Evolutionary conservation across 2,888 invertebrate species (phyloP).

Genomic region (Proisotoma minuta): DNA sequence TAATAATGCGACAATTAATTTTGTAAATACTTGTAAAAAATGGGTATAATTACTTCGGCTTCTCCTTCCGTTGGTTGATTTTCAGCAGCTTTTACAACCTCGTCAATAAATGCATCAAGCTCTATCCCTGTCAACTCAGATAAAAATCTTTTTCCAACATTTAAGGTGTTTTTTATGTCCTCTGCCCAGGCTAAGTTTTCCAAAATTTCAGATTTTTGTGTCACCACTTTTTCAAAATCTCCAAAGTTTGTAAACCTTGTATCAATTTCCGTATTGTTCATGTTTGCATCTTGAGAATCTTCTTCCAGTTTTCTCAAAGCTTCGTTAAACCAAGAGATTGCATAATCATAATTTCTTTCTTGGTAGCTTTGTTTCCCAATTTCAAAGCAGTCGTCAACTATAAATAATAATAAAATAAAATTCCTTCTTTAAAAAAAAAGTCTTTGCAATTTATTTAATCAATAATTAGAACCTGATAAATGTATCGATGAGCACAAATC

Average conservation of each 20-base stretch:
- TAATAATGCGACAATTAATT: neutral
- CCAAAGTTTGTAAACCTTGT: neutral
- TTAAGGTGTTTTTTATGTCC: constrained; percentile 24
- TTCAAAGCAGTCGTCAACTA: constrained; percentile 90
- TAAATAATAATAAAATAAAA: neutral
- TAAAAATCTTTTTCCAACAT: constrained; percentile 25
- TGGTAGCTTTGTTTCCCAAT: constrained; percentile 89
- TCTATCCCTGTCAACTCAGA: constrained; percentile 22
- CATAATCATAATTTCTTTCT: constrained; percentile 84
- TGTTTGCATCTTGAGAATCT: neutral
- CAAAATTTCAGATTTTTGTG: constrained; percentile 62
- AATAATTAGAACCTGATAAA: constrained; percentile 24
- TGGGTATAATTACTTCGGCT: neutral
- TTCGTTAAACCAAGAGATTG: constrained; percentile 91
- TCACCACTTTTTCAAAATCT: neutral
- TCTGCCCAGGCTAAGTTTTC: constrained; percentile 77
- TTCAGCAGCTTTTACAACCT: constrained; percentile 19
- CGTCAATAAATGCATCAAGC: constrained; percentile 26
- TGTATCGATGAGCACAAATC: constrained; percentile 19
- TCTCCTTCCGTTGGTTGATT: neutral
- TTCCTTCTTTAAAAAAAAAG: neutral
- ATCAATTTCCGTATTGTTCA: neutral
- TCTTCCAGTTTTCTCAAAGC: constrained; percentile 69
- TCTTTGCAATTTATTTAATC: no score
- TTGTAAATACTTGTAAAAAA: neutral